Conservation (phyloP, 2,113 vertebrate species). For the Opisthocomus hoazin region DNA sequence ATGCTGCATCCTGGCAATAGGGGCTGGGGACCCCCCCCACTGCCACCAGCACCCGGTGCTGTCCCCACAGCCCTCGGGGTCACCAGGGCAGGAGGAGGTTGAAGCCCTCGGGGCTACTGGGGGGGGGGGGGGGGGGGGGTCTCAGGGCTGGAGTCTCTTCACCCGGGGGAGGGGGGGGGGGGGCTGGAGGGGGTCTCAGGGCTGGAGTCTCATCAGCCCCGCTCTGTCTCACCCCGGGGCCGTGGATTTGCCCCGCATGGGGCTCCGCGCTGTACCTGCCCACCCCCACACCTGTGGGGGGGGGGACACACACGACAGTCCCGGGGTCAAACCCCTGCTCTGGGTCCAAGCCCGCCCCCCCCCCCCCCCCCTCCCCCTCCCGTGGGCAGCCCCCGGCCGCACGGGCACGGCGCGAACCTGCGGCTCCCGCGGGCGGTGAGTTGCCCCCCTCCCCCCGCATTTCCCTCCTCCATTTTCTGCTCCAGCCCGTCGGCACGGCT, state of each 20-base stretch:
- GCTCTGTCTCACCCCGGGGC: fast-evolving
- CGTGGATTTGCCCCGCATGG: not conserved
- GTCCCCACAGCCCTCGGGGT: not conserved
- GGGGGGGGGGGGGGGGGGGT: too few species aligned
- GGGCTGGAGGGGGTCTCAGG: not conserved
- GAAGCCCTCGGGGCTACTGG: not conserved
- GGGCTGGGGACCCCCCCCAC: fast-evolving
- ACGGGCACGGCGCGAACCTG: not conserved
- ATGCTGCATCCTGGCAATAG: fast-evolving
- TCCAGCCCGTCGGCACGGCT: not conserved
- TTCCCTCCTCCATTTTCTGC: constrained; percentile 56
- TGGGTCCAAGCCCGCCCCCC: not conserved
- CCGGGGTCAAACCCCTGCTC: not conserved
- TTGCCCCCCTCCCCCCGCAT: too few species aligned
- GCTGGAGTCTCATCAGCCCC: not conserved
- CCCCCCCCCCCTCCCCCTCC: not conserved
- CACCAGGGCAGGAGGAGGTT: not conserved
- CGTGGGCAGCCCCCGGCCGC: not conserved
- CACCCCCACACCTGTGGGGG: not conserved
- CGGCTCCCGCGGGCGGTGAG: not conserved
- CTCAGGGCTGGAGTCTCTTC: too few species aligned
- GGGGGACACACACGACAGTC: not conserved
- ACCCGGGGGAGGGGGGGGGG: fast-evolving
- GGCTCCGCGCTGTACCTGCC: not conserved
- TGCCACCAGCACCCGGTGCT: not conserved